Conservation (phyloP, 2,888 invertebrate genomes). For the Phania funesta region DNA sequence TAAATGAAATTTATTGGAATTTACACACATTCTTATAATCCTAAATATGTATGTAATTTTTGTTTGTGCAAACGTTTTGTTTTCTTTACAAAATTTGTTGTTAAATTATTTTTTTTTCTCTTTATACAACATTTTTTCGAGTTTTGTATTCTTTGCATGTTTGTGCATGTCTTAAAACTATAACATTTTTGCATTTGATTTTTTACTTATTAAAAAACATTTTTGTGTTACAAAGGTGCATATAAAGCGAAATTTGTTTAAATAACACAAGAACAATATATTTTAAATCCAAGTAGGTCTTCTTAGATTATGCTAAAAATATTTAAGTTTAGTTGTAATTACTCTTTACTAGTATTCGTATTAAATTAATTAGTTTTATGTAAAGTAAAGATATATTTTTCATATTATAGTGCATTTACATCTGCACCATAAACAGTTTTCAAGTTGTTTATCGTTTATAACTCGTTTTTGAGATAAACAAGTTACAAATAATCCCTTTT, state of each 20-base stretch:
- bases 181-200: constrained; percentile 27
- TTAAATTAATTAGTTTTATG: too few relatives aligned
- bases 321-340: too few relatives aligned
- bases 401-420: too few relatives aligned
- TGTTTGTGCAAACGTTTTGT: constrained; percentile 56
- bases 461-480: too few relatives aligned
- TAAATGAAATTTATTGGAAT: neutral
- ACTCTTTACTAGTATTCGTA: too few relatives aligned
- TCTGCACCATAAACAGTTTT: too few relatives aligned
- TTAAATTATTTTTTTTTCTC: constrained; percentile 3
- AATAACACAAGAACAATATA: neutral
- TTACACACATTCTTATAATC: constrained; percentile 34
- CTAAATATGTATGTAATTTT: constrained; percentile 29
- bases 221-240: constrained; percentile 65
- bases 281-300: too few relatives aligned
- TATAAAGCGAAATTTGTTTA: constrained; percentile 60
- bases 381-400: too few relatives aligned
- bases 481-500: too few relatives aligned
- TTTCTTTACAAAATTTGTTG: constrained; percentile 27
- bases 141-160: constrained; percentile 46
- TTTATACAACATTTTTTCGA: constrained; percentile 40
- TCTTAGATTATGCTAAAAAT: too few relatives aligned
- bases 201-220: neutral
- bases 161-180: constrained; percentile 63
- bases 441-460: too few relatives aligned